Base-by-base conservation (phyloP, 2,888 invertebrate species). In the Sepioteuthis lessoniana region DNA sequence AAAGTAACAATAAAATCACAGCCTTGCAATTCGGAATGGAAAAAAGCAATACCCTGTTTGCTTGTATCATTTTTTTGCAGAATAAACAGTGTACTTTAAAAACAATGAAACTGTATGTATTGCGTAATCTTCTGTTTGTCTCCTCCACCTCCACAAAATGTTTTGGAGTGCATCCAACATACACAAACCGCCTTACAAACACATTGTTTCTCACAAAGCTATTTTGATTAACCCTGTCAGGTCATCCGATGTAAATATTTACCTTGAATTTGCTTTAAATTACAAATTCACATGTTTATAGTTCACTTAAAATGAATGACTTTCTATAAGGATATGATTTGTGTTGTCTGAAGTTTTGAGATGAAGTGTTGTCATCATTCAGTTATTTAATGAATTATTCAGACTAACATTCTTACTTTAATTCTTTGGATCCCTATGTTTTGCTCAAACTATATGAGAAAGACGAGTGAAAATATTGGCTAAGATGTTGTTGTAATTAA, bases 181-280 rank as follows among this genome's bases (percentile, higher is more conserved):
- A 76, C 76, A 76, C 76, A 76, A 76, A 13, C 76, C 19, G 13
- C 76, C n/a, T 76, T 76, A n/a, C 10, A 76, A 76, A 76, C 76
- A 76, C 76, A 19, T 76, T 76, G n/a, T 35, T 76, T 76, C 35
- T 55, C 35, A 76, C n/a, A 76, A 35, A 76, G 19, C 35, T 19
- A 76, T 76, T 76, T 76, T 35, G n/a, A 76, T 76, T 76, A 76
- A 76, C 76, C 76, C 76, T 76, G 76, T 76, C 76, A 76, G 76
- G 76, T 76, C 76, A 76, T 76, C n/a, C 16, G 76, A 76, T 76
- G 76, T 76, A n/a, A 76, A 76, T 76, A 76, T 76, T 76, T 76
- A 76, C 76, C 76, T 76, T 76, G n/a, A 76, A 76, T 76, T 76
- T 16, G 76, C 16, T 76, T 76, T 76, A 21, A 76, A 76, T 76